phyloP scores from a whole-genome alignment of 2,113 vertebrate species.

The Petroica traversi region DNA sequence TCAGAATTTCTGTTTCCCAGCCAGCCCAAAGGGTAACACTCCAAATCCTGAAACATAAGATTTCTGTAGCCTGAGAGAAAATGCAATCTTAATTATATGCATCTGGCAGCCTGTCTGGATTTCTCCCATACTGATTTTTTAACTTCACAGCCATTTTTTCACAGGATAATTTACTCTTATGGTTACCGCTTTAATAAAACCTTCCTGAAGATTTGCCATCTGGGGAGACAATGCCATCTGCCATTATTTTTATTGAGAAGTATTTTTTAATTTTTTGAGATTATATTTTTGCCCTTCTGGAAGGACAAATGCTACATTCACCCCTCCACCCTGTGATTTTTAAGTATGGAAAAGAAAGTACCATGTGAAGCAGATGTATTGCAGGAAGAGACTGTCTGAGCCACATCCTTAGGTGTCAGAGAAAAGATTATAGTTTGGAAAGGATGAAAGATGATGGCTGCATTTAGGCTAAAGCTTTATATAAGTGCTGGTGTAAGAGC shows the following conservation, averaged over 20 bases:
- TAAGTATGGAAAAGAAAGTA: not conserved
- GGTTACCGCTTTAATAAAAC: not conserved
- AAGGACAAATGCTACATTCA: not conserved
- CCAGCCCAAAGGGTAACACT: not conserved
- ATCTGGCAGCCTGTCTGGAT: not conserved
- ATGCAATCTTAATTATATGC: not conserved
- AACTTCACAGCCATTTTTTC: not conserved
- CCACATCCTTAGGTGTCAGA: not conserved
- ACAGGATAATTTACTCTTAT: not conserved
- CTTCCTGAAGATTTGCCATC: not conserved
- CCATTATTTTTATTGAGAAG: not conserved
- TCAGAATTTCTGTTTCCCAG: not conserved
- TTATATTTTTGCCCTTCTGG: not conserved
- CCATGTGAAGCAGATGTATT: not conserved
- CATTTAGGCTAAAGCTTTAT: not conserved
- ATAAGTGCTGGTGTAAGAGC: not conserved
- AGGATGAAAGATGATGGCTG: not conserved
- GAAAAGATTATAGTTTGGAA: not conserved
- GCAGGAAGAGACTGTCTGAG: not conserved
- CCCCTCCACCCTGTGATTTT: not conserved
- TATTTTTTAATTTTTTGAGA: not conserved
- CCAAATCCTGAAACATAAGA: not conserved
- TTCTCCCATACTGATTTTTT: slow-evolving; percentile 16
- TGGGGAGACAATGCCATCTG: not conserved
- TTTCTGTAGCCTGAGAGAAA: not conserved